Evolutionary conservation across 2,113 vertebrate genomes (phyloP).

Genomic region (Emydocephalus ijimae): DNA sequence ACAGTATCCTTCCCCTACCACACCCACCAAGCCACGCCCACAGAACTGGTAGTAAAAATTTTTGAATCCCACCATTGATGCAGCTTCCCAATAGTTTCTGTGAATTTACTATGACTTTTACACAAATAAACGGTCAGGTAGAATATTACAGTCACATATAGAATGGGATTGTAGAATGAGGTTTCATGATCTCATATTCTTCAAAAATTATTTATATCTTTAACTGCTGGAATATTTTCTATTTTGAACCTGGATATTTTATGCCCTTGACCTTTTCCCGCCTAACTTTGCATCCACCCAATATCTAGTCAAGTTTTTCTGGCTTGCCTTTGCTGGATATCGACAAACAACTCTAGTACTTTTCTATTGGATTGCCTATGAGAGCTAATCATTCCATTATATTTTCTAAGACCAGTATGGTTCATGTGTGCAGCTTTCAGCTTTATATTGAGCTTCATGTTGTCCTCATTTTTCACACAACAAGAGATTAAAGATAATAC

Average conservation of each 20-base stretch:
- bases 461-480: conserved; percentile 70
- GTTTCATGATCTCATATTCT: not conserved
- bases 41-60: too few species aligned
- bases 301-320: conserved; percentile 1
- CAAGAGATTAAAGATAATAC: conserved; percentile 78
- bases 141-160: not conserved
- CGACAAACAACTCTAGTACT: not conserved
- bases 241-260: conserved; percentile 34
- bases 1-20: too few species aligned
- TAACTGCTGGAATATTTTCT: not conserved
- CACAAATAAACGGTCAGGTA: not conserved
- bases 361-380: conserved; percentile 26
- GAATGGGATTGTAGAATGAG: not conserved
- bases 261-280: conserved; percentile 22
- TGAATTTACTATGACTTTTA: not conserved
- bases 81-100: not conserved
- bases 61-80: too few species aligned
- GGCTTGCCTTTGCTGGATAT: conserved; percentile 15
- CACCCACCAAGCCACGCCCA: too few species aligned
- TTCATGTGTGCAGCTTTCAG: conserved; percentile 23
- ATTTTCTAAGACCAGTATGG: not conserved
- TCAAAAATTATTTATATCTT: not conserved
- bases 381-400: conserved; percentile 52
- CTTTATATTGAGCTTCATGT: conserved; percentile 52
- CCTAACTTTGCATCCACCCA: conserved; percentile 18